A percentile compares a stretch with the other conserved stretches of the same genome.
These are phyloP conservation scores for Rhynchonema sp. DNA, from an alignment of 2,888 invertebrate species.

Conservation along the genomic window DNA sequence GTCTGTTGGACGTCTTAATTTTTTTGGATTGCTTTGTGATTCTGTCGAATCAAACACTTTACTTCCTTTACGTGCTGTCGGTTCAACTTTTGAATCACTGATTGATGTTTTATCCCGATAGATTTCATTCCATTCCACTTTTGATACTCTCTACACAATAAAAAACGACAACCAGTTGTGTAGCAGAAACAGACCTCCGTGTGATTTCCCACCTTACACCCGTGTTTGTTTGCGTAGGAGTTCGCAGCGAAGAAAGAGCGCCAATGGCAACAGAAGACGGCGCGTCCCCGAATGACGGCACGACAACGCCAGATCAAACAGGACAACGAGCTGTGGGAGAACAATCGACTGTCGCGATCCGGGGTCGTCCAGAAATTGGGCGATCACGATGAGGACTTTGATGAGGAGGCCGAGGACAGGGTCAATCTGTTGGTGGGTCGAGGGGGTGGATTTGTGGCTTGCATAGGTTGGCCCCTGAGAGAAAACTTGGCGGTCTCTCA, in stretches of 20 bases:
- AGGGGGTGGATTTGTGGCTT: no score
- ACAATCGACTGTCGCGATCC: conserved; percentile 78
- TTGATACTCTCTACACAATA: no score
- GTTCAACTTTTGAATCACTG: no score
- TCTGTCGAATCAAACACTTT: no score
- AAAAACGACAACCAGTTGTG: no score
- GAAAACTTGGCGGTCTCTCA: no score
- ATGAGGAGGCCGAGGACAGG: conserved; percentile 65
- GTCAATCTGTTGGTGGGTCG: conserved; percentile 86
- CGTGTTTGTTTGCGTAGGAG: no score
- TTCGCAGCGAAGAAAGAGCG: conserved; percentile 82
- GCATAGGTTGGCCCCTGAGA: no score
- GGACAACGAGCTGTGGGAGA: conserved; percentile 96
- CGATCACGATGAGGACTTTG: conserved; percentile 57
- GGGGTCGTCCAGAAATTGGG: conserved; percentile 31
- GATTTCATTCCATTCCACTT: background rate
- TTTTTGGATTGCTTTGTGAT: no score
- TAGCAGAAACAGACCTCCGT: no score
- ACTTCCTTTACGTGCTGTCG: no score
- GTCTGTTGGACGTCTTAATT: background rate
- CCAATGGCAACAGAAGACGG: conserved; percentile 53
- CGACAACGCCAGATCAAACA: conserved; percentile 80
- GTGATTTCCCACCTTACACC: no score
- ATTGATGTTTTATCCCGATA: background rate
- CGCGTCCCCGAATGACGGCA: conserved; percentile 74